phyloP scores from a whole-genome alignment of 2,888 invertebrate genomes.

The Agrotis puta region DNA sequence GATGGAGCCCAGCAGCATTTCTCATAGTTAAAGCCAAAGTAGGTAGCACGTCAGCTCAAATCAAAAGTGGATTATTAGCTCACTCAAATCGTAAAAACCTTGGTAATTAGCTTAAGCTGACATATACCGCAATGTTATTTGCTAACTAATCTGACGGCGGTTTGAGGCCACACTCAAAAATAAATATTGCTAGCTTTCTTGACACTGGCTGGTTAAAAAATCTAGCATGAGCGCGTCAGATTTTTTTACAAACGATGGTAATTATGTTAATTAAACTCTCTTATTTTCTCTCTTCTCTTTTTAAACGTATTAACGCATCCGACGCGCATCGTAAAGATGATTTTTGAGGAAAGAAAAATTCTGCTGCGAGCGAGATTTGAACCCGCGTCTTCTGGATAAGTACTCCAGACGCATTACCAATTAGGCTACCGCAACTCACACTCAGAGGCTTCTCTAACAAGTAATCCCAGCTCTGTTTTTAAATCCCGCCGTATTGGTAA shows the following conservation, averaged over 20 bases:
- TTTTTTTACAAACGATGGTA: slow-evolving; percentile 28
- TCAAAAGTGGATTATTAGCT: slow-evolving; percentile 14
- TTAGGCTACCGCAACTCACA: too few relatives aligned
- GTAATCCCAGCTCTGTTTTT: not conserved
- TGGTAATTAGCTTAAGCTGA: slow-evolving; percentile 51
- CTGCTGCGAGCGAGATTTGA: too few relatives aligned
- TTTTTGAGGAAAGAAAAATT: too few relatives aligned
- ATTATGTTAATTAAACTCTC: not conserved
- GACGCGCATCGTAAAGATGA: too few relatives aligned
- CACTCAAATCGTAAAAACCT: slow-evolving; percentile 30
- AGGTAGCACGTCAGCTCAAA: not conserved
- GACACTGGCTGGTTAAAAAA: slow-evolving; percentile 36
- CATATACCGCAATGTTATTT: slow-evolving; percentile 50
- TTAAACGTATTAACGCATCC: too few relatives aligned
- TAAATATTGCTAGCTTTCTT: slow-evolving; percentile 35
- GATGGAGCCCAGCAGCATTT: too few relatives aligned
- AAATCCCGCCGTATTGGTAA: slow-evolving; percentile 50
- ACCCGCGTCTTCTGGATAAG: too few relatives aligned
- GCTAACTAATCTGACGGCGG: slow-evolving; percentile 34
- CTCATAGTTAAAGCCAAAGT: not conserved
- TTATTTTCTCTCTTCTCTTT: not conserved
- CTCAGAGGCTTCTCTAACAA: not conserved
- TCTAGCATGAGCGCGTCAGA: slow-evolving; percentile 37
- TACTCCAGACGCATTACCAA: too few relatives aligned
- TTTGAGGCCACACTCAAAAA: slow-evolving; percentile 32